phyloP scores from a whole-genome alignment of 2,888 invertebrate species.

The Timandra comae region DNA sequence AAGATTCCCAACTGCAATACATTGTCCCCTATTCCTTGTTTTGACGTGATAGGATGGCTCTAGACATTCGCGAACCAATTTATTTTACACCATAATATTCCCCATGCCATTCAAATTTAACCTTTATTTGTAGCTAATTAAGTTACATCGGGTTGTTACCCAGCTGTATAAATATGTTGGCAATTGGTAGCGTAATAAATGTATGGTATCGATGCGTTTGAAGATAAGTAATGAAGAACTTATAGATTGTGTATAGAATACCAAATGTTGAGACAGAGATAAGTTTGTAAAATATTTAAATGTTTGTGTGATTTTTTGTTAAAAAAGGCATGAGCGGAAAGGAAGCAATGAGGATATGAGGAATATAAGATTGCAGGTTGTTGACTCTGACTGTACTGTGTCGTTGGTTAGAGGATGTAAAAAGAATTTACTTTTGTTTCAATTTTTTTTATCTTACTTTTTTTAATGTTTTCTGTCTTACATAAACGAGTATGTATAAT shows the following conservation, averaged over 20 bases:
- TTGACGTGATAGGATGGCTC: conserved; percentile 70
- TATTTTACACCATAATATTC: conserved; percentile 17
- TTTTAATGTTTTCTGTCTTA: too few relatives aligned
- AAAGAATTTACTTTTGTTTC: too few relatives aligned
- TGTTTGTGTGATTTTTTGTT: too few relatives aligned
- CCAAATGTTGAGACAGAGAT: conserved; percentile 41
- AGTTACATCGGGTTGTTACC: conserved; percentile 4
- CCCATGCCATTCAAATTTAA: conserved; percentile 13
- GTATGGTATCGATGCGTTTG: conserved; percentile 74
- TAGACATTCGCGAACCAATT: conserved; percentile 50
- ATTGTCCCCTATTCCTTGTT: conserved; percentile 70
- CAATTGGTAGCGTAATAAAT: conserved; percentile 62
- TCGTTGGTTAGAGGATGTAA: too few relatives aligned
- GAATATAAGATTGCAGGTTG: too few relatives aligned
- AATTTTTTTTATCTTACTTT: too few relatives aligned
- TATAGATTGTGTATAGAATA: conserved; percentile 60
- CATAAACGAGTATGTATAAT: too few relatives aligned
- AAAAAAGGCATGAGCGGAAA: too few relatives aligned
- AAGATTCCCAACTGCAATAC: conserved; percentile 74
- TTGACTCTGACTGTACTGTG: too few relatives aligned
- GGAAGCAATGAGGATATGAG: too few relatives aligned
- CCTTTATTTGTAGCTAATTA: conserved; percentile 17
- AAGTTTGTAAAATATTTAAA: conserved; percentile 25
- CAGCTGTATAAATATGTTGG: conserved; percentile 22
- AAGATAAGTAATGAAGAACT: conserved; percentile 74